Conservation (phyloP, 2,888 invertebrate genomes). For the Toxonevra muliebris region DNA sequence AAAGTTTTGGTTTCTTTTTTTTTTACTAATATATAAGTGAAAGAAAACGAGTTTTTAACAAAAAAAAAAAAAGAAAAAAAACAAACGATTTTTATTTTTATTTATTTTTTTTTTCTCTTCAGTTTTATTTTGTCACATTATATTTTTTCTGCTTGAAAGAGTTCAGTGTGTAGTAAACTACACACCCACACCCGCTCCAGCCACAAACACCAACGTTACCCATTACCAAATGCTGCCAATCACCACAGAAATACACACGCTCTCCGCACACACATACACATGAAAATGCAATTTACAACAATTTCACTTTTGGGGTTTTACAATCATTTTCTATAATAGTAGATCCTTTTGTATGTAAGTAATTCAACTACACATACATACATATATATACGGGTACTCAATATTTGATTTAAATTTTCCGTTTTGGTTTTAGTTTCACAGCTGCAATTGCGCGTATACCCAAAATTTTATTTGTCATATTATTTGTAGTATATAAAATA, state of each 20-base stretch:
- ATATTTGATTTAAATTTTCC: no score
- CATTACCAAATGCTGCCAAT: no score
- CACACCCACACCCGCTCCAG: no score
- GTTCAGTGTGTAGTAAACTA: no score
- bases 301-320: constrained; percentile 31
- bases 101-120: no score
- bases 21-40: background rate
- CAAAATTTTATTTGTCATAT: no score
- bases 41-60: background rate
- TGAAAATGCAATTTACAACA: constrained; percentile 32
- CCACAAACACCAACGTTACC: no score
- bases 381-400: background rate
- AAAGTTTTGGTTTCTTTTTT: background rate
- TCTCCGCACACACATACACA: constrained; percentile 15
- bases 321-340: background rate
- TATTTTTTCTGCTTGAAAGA: no score
- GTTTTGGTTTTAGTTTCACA: no score
- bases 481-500: no score
- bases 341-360: background rate
- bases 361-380: background rate
- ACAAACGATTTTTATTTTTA: background rate
- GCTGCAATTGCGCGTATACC: no score
- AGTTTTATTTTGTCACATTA: no score
- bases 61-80: background rate
- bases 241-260: constrained; percentile 3